Evolutionary conservation across 2,888 invertebrate species (phyloP).

Genomic region (Hydroisotoma schaefferi): DNA sequence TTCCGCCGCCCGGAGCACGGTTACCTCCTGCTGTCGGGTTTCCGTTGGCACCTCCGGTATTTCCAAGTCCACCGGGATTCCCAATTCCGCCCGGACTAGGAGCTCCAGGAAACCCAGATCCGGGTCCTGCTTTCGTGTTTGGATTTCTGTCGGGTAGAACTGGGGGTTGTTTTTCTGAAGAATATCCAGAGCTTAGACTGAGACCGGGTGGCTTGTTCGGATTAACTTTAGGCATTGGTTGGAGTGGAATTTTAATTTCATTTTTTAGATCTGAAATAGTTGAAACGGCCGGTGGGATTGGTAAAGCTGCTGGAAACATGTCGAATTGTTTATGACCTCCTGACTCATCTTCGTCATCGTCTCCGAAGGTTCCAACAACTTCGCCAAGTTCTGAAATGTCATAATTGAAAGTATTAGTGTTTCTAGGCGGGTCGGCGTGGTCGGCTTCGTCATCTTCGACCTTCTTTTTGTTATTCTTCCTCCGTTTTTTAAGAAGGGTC

Average conservation of each 20-base stretch:
- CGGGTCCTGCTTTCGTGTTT: not conserved
- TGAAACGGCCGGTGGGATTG: not conserved
- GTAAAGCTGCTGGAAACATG: not conserved
- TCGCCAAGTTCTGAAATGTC: constrained; percentile 2
- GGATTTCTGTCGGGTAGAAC: not conserved
- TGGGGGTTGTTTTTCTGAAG: not conserved
- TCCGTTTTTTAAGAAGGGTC: constrained; percentile 1
- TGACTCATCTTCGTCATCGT: not conserved
- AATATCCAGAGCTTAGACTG: not conserved
- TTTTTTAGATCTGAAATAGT: not conserved
- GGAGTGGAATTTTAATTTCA: constrained; percentile 9
- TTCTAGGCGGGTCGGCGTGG: constrained; percentile 1
- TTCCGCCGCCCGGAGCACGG: constrained; percentile 7
- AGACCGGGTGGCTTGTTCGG: no score
- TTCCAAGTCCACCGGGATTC: not conserved
- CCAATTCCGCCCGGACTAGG: not conserved
- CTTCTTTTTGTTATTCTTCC: constrained; percentile 16
- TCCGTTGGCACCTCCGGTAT: not conserved
- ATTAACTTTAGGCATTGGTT: not conserved
- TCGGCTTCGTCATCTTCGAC: constrained; percentile 32
- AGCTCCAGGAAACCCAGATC: not conserved
- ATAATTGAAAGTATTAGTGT: not conserved
- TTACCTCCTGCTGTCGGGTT: not conserved
- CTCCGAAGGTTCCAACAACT: not conserved
- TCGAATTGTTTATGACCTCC: not conserved